These are phyloP conservation scores for Allacma fusca DNA, from an alignment of 2,888 invertebrate genomes.

Conservation along the genomic window DNA sequence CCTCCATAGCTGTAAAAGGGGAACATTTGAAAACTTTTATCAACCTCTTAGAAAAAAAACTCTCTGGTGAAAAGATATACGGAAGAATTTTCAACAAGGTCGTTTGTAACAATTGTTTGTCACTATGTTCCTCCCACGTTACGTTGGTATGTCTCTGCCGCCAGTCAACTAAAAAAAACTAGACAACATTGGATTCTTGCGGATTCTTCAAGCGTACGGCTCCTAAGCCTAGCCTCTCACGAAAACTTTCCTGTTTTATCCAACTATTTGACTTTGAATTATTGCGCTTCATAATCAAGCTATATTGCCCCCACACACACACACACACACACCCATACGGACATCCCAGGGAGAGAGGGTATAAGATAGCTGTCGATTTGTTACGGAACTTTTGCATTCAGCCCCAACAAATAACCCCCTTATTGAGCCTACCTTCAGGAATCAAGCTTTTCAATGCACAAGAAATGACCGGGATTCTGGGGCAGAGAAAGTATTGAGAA, in stretches of 20 bases:
- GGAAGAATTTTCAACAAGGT: slow-evolving; percentile 7
- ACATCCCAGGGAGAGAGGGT: too few relatives aligned
- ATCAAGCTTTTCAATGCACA: too few relatives aligned
- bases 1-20: slow-evolving; percentile 26
- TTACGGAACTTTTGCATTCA: not conserved
- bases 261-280: slow-evolving; percentile 16
- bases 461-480: too few relatives aligned
- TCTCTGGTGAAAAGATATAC: not conserved
- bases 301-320: not conserved
- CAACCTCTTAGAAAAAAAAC: slow-evolving; percentile 1
- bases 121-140: not conserved
- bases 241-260: slow-evolving; percentile 9
- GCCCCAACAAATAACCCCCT: too few relatives aligned
- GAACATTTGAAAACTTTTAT: slow-evolving; percentile 29
- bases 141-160: not conserved
- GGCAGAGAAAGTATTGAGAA: too few relatives aligned
- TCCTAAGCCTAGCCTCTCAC: not conserved
- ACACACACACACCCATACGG: too few relatives aligned
- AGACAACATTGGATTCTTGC: slow-evolving; percentile 6
- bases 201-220: not conserved
- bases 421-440: too few relatives aligned
- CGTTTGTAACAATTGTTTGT: slow-evolving; percentile 16
- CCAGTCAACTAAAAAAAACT: not conserved
- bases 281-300: slow-evolving; percentile 1
- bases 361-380: not conserved